Conservation (phyloP, 1,140 invertebrate species). For the Melitaea cinxia region DNA sequence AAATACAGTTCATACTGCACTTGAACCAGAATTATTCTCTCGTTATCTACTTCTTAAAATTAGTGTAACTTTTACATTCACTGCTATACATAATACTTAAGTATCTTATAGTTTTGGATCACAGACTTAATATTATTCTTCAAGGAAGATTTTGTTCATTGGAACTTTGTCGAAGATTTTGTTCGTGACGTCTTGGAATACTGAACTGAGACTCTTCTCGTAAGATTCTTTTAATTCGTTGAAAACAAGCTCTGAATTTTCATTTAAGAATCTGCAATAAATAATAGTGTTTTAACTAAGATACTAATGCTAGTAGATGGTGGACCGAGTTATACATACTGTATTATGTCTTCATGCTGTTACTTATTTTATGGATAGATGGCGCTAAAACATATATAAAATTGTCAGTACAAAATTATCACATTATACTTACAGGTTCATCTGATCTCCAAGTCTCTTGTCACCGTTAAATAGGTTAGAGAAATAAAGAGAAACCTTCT, state of each 20-base stretch:
- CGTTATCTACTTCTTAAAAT: conserved; percentile 7
- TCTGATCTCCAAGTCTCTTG: conserved; percentile 42
- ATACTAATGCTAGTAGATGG: background rate
- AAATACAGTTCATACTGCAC: conserved; percentile 46
- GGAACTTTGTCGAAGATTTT: conserved; percentile 85
- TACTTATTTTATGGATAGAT: background rate
- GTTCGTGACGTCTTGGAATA: conserved; percentile 84
- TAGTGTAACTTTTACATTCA: background rate
- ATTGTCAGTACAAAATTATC: background rate
- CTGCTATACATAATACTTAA: conserved; percentile 16
- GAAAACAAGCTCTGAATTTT: conserved; percentile 85
- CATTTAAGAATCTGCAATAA: conserved; percentile 83
- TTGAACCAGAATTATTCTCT: conserved; percentile 4
- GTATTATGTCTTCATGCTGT: too few relatives aligned
- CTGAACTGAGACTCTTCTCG: conserved; percentile 83
- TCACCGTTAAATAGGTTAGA: conserved; percentile 43
- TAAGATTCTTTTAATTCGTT: conserved; percentile 85
- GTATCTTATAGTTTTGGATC: conserved; percentile 36
- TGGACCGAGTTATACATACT: too few relatives aligned
- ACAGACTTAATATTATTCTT: conserved; percentile 50
- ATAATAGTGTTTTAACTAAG: background rate
- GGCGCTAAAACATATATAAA: too few relatives aligned
- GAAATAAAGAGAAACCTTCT: conserved; percentile 82
- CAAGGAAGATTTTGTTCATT: conserved; percentile 84
- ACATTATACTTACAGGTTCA: conserved; percentile 40